These are phyloP conservation scores for Lepus townsendii DNA, from an alignment of 2,797 vertebrate genomes.

Conservation along the genomic window DNA sequence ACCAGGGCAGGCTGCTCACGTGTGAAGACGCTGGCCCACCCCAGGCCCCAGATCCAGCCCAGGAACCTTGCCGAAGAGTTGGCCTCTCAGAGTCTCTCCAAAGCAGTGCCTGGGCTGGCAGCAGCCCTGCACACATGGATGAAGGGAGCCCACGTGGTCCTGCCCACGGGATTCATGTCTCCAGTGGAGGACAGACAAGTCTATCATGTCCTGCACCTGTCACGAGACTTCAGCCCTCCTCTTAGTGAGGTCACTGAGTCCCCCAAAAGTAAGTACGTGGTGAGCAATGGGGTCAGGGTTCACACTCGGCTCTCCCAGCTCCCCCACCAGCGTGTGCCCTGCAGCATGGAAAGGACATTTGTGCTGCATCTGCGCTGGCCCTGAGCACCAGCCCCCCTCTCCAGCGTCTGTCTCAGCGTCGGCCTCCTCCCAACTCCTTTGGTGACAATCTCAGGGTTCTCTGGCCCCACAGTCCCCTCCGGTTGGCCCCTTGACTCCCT, in stretches of 20 bases:
- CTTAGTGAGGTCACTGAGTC: neutral
- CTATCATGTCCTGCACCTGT: conserved; percentile 1
- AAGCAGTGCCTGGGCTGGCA: neutral
- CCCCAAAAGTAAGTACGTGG: conserved; percentile 6
- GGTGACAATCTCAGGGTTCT: neutral
- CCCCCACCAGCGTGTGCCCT: neutral
- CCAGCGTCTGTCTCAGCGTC: too few species aligned
- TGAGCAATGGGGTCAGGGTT: neutral
- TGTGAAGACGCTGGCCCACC: neutral
- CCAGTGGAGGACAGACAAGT: conserved; percentile 16
- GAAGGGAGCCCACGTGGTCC: neutral
- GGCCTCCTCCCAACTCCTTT: neutral
- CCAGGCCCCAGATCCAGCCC: neutral
- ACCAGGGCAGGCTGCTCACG: neutral
- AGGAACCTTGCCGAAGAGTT: neutral
- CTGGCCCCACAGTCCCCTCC: neutral
- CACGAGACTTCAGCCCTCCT: neutral
- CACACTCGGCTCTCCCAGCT: neutral
- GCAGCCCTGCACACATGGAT: neutral
- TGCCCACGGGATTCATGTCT: neutral
- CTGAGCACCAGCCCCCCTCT: fast-evolving
- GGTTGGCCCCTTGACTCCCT: neutral
- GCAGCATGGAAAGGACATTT: neutral
- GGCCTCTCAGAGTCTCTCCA: neutral
- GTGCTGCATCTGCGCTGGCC: neutral